phyloP scores from a whole-genome alignment of 1,140 invertebrate genomes.

The Dufourea novaeangliae region DNA sequence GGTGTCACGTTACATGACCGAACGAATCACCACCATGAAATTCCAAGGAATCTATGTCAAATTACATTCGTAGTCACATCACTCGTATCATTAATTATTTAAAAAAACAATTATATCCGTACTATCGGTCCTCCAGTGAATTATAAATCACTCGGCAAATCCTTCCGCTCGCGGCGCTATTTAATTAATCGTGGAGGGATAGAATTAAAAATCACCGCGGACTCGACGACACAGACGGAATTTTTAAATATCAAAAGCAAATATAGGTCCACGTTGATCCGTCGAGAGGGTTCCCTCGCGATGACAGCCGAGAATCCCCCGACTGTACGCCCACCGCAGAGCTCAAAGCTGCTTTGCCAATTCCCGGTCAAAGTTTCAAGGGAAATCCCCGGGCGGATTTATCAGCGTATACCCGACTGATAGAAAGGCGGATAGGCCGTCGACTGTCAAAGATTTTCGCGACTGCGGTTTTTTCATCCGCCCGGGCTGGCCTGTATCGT shows the following conservation, averaged over 20 bases:
- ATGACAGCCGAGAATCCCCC: not conserved
- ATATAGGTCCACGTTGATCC: not conserved
- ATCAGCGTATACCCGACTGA: not conserved
- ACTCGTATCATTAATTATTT: no score
- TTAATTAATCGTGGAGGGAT: no score
- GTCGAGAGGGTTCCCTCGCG: not conserved
- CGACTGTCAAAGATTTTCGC: slow-evolving; percentile 10
- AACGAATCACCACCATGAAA: no score
- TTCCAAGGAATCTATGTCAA: no score
- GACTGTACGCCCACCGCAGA: not conserved
- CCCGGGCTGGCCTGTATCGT: not conserved
- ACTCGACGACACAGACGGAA: not conserved
- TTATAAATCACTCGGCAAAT: no score
- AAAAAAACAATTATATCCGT: no score
- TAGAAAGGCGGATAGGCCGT: not conserved
- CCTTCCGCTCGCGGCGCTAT: no score
- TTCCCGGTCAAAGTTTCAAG: slow-evolving; percentile 8
- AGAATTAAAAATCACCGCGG: not conserved
- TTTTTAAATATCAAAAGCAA: not conserved
- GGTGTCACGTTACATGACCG: no score
- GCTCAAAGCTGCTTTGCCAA: slow-evolving; percentile 2
- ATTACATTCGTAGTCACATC: no score
- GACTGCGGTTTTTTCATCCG: not conserved
- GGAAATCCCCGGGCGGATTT: slow-evolving; percentile 7
- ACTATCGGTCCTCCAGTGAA: no score